A percentile compares a stretch with the other conserved stretches of the same genome.
Conservation (phyloP, 1,140 invertebrate species). For the Aphelinus certus region DNA sequence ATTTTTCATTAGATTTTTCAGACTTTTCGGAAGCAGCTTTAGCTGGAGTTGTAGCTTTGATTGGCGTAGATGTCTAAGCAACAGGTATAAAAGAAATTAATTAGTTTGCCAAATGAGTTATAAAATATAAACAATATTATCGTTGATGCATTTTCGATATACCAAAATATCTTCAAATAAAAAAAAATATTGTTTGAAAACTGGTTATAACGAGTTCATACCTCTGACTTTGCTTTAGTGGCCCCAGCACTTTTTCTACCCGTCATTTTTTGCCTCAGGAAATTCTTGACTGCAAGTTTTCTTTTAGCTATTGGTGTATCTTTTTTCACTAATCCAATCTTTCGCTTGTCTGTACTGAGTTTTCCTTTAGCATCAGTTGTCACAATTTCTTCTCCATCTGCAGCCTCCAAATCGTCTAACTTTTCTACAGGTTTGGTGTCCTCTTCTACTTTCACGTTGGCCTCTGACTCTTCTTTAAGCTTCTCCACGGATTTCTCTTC, state of each 20-base stretch:
- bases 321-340: slow-evolving; percentile 20
- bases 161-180: neutral
- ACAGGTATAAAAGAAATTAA: neutral
- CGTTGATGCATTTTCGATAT: no score
- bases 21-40: neutral
- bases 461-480: neutral
- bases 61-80: neutral
- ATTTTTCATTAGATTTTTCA: no score
- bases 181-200: neutral
- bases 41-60: neutral
- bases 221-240: slow-evolving; percentile 10
- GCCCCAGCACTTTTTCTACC: slow-evolving; percentile 41
- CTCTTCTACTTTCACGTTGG: neutral
- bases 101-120: no score
- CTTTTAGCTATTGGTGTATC: slow-evolving; percentile 43
- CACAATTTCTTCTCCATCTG: neutral
- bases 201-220: neutral
- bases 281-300: slow-evolving; percentile 49
- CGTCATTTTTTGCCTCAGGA: slow-evolving; percentile 46
- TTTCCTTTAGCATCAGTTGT: neutral
- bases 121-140: no score
- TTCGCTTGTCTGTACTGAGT: neutral
- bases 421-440: neutral
- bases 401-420: neutral
- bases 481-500: slow-evolving; percentile 13